Percentiles rank a stretch among this genome's conserved stretches.
Conservation (phyloP, 2,888 invertebrate species). For the Ormyrus pomaceus region DNA sequence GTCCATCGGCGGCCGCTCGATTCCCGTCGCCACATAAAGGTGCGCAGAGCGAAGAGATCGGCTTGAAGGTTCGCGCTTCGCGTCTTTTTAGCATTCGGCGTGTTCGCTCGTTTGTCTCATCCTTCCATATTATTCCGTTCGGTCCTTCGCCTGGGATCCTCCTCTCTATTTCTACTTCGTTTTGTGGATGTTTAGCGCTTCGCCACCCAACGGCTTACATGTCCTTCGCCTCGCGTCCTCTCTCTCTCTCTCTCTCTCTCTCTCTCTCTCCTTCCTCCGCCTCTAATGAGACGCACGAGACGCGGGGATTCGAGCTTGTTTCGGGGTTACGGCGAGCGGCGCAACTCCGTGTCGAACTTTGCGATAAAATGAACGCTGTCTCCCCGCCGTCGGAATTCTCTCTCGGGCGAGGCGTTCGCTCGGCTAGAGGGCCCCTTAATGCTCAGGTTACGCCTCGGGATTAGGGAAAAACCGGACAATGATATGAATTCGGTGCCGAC, state of each 20-base stretch:
- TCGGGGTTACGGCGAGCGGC: slow-evolving; percentile 55
- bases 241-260: slow-evolving; percentile 43
- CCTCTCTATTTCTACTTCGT: slow-evolving; percentile 40
- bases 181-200: slow-evolving; percentile 54
- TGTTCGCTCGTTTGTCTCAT: slow-evolving; percentile 50
- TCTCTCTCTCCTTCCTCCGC: slow-evolving; percentile 39
- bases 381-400: slow-evolving; percentile 40
- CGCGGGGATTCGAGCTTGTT: slow-evolving; percentile 41
- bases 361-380: slow-evolving; percentile 56
- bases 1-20: too few species aligned
- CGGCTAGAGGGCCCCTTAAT: slow-evolving; percentile 33
- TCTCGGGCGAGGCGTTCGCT: slow-evolving; percentile 8
- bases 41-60: neutral
- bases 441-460: slow-evolving; percentile 55
- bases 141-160: neutral
- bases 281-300: slow-evolving; percentile 52
- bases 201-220: slow-evolving; percentile 62
- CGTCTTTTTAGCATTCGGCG: slow-evolving; percentile 43
- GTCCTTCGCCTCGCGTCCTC: slow-evolving; percentile 52
- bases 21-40: neutral
- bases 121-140: slow-evolving; percentile 59
- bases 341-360: slow-evolving; percentile 55
- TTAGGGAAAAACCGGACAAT: slow-evolving; percentile 55
- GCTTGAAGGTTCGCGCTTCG: slow-evolving; percentile 23
- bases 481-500: slow-evolving; percentile 53